phyloP scores from a whole-genome alignment of 2,113 vertebrate genomes.

The Chionodraco myersi region DNA sequence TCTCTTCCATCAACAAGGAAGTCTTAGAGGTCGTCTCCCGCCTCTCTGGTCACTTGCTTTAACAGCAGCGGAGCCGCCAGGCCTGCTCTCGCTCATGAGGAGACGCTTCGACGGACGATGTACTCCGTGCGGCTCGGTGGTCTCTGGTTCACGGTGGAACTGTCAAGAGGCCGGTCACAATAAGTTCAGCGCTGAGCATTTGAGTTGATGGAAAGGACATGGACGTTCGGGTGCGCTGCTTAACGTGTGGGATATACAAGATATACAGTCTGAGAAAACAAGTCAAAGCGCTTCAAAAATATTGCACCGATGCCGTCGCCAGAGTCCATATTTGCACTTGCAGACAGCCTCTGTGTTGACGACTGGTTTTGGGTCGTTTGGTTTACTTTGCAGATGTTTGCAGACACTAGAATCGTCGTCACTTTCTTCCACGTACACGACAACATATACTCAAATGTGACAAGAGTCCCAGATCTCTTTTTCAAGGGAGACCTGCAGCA shows the following conservation, averaged over 20 bases:
- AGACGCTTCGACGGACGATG: constrained; percentile 28
- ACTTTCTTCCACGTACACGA: too few species aligned
- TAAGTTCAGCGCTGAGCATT: background rate
- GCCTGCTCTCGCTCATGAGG: constrained; percentile 3
- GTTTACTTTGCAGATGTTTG: too few species aligned
- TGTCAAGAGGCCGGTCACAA: constrained; percentile 10
- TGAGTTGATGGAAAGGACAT: background rate
- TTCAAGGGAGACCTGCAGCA: too few species aligned
- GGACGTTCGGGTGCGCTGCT: background rate
- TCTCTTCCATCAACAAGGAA: constrained; percentile 57
- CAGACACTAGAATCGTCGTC: too few species aligned
- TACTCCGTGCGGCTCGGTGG: constrained; percentile 1
- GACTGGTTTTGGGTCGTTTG: too few species aligned
- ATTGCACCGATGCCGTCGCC: too few species aligned
- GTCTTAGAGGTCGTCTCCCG: constrained; percentile 41
- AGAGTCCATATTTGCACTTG: too few species aligned
- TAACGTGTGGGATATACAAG: too few species aligned
- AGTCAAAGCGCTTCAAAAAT: too few species aligned
- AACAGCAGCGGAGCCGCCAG: constrained; percentile 1
- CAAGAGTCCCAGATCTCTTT: too few species aligned
- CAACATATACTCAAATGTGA: too few species aligned
- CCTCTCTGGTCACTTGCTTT: constrained; percentile 44
- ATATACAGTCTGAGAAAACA: background rate
- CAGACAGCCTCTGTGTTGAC: too few species aligned
- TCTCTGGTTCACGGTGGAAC: constrained; percentile 13